Evolutionary conservation across 1,140 invertebrate species (phyloP).

Genomic region (Drosophila athabasca): DNA sequence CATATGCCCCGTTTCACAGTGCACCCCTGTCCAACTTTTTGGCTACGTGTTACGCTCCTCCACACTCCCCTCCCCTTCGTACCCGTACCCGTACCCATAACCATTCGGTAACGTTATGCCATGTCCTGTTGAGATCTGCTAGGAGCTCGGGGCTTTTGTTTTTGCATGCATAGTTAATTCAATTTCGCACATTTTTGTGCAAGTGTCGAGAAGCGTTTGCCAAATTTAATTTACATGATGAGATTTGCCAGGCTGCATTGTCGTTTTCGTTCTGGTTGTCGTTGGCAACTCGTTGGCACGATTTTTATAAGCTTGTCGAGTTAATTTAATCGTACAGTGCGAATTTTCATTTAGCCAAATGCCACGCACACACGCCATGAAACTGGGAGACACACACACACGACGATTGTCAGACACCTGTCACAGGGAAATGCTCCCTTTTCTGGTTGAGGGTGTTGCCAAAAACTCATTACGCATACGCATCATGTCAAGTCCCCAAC

Average conservation of each 20-base stretch:
- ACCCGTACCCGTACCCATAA: constrained; percentile 2
- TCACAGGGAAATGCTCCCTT: constrained; percentile 43
- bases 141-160: constrained; percentile 46
- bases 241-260: constrained; percentile 76
- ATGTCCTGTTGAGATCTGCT: constrained; percentile 14
- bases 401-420: constrained; percentile 46
- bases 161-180: constrained; percentile 80
- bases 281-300: constrained; percentile 75
- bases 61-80: background rate
- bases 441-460: background rate
- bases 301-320: constrained; percentile 75
- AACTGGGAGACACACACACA: constrained; percentile 6
- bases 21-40: constrained; percentile 49
- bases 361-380: constrained; percentile 19
- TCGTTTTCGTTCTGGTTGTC: constrained; percentile 12
- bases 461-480: constrained; percentile 70
- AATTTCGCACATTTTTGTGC: constrained; percentile 79
- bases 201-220: constrained; percentile 75
- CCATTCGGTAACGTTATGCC: background rate
- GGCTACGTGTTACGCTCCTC: constrained; percentile 52
- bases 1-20: constrained; percentile 22
- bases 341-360: constrained; percentile 69
- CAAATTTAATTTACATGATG: constrained; percentile 82
- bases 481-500: constrained; percentile 28
- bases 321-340: constrained; percentile 74